These are phyloP conservation scores for Eidolon helvum DNA, from an alignment of 2,113 vertebrate species.

Conservation along the genomic window DNA sequence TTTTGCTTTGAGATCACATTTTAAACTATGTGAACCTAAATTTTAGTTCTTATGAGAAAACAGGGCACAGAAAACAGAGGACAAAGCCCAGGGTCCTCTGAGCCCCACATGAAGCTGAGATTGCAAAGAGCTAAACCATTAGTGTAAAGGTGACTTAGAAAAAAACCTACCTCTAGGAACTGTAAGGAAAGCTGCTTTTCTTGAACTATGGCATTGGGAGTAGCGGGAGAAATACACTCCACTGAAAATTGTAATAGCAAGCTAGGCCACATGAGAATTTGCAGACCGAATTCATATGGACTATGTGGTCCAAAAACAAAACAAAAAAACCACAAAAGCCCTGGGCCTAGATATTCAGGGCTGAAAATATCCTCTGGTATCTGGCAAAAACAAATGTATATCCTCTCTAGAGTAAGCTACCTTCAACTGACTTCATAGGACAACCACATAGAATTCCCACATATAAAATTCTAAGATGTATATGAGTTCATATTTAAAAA, in stretches of 20 bases:
- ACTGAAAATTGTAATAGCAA: slow-evolving; percentile 10
- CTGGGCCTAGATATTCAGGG: background rate
- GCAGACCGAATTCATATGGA: slow-evolving; percentile 13
- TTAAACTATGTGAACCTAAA: background rate
- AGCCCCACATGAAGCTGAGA: background rate
- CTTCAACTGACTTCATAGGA: background rate
- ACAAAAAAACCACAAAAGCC: background rate
- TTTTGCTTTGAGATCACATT: slow-evolving; percentile 1
- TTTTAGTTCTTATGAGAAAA: background rate
- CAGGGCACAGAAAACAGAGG: background rate
- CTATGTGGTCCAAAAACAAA: background rate
- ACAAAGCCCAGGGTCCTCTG: background rate
- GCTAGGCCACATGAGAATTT: background rate
- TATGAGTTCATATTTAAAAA: background rate
- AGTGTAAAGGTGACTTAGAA: background rate
- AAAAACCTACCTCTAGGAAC: background rate
- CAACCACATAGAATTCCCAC: background rate
- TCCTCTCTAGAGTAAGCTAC: background rate
- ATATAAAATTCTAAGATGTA: background rate
- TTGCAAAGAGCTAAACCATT: background rate
- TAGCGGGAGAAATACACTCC: background rate
- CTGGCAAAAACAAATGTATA: slow-evolving; percentile 24
- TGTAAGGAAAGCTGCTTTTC: background rate
- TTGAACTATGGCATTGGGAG: background rate
- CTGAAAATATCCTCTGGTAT: background rate